Evolutionary conservation across 2,888 invertebrate genomes (phyloP), one percentile per base, ranked within the genome.

Genomic region (Magallana nippona): DNA sequence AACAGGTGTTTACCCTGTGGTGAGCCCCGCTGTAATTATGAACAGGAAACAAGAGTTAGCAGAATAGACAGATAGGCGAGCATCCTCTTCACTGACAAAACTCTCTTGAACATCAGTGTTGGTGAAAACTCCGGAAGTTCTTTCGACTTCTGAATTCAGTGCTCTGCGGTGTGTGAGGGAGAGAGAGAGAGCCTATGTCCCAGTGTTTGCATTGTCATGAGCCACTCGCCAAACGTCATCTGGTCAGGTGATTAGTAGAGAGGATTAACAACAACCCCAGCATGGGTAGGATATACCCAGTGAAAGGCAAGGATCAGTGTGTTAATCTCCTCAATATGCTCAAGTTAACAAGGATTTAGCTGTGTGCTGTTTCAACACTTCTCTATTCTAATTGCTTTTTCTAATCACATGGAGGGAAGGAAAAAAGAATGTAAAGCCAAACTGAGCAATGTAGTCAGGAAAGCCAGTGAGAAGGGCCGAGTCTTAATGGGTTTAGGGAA

Each of bases 1-100:
- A 81, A 62, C 81, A 81, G 81, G 81, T 81, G 81, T 55, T 81
- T 62, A 10, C 81, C 81, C 81, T 19, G 55, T 62, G 62, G 81
- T 58, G 81, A 60, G 62, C 81, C 81, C 19, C 81, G 17, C 81
- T 62, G 62, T 60, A 81, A 60, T 81, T 58, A 81, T 60, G 60
- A 62, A 81, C 81, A 81, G 81, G 81, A 81, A 81, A 71, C 71
- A 71, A 71, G 71, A 71, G 71, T 71, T 71, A 71, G 71, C 71
- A 71, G 71, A 71, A 71, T 71, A 71, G 71, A 71, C 71, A 71
- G 71, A 71, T 71, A 71, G 71, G 71, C 71, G 71, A 71, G 71
- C 71, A 71, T 71, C 71, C 71, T 71, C 71, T 71, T 15, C 71
- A 71, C 71, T 71, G 15, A 71, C 71, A 71, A 71, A 71, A 71